Conservation (phyloP, 1,140 invertebrate species). For the Zaprionus lachaisei region DNA sequence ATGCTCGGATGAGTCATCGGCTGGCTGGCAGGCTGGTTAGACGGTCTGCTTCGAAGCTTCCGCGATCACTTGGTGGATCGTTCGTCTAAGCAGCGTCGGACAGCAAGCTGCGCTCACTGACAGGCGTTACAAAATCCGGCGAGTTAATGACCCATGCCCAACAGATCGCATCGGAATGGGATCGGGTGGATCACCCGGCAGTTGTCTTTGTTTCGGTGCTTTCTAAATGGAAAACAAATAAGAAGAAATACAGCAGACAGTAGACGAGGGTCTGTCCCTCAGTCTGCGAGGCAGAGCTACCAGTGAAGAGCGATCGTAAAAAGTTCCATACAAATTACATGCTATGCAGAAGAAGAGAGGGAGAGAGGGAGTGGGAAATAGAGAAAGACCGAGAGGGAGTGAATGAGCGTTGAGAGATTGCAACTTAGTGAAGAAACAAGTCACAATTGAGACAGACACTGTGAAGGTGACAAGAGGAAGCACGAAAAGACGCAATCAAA, state of each 20-base stretch:
- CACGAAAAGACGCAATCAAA: no score
- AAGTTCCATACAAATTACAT: conserved; percentile 80
- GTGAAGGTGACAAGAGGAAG: not conserved
- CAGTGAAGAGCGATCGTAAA: conserved; percentile 63
- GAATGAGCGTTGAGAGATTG: not conserved
- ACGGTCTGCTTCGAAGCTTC: conserved; percentile 50
- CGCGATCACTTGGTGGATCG: conserved; percentile 54
- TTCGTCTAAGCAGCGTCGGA: conserved; percentile 69
- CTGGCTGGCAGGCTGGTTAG: not conserved
- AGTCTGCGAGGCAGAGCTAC: not conserved
- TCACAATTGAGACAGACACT: not conserved
- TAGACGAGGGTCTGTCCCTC: conserved; percentile 8
- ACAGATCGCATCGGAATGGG: conserved; percentile 49
- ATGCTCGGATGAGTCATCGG: conserved; percentile 45
- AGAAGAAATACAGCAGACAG: conserved; percentile 53
- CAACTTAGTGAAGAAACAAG: not conserved
- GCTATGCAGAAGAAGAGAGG: conserved; percentile 30
- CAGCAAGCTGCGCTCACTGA: conserved; percentile 55
- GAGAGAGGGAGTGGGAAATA: not conserved
- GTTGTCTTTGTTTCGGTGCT: conserved; percentile 70
- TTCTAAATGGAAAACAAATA: conserved; percentile 81
- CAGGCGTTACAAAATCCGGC: conserved; percentile 75
- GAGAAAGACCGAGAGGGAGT: not conserved
- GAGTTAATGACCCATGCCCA: conserved; percentile 75
- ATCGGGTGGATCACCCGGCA: conserved; percentile 60